Evolutionary conservation across 92 coral and sea anemone genomes (phyloP).

Genomic region (Zoanthus sociatus): DNA sequence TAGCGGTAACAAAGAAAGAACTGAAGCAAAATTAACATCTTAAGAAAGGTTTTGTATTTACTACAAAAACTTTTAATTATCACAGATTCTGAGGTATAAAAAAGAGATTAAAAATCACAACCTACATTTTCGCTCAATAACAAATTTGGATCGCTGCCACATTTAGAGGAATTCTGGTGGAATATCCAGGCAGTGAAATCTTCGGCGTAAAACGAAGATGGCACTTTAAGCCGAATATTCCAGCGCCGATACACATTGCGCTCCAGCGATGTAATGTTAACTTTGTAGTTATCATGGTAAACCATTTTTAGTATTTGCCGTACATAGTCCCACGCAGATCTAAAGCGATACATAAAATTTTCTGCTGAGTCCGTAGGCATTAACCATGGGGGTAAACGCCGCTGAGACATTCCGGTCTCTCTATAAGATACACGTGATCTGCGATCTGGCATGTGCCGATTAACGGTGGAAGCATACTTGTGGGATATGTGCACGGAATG

Average conservation of each 20-base stretch:
- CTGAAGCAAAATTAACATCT: too few species aligned
- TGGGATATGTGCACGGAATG: constrained; percentile 3
- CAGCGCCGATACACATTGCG: constrained; percentile 63
- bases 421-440: background rate
- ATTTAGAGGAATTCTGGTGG: constrained; percentile 84
- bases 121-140: constrained; percentile 78
- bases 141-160: constrained; percentile 89
- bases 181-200: constrained; percentile 75
- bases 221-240: constrained; percentile 66
- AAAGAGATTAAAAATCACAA: background rate
- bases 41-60: too few species aligned
- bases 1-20: too few species aligned
- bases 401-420: background rate
- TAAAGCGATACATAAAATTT: constrained; percentile 56
- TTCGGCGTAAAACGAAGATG: constrained; percentile 49
- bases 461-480: background rate
- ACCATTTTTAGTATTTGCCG: constrained; percentile 67
- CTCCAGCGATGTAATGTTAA: constrained; percentile 53
- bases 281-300: constrained; percentile 46
- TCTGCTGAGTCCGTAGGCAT: constrained; percentile 30
- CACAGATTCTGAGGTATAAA: too few species aligned
- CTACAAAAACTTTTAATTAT: too few species aligned
- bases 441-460: background rate
- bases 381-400: constrained; percentile 20
- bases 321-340: constrained; percentile 69